Evolutionary conservation across 2,888 invertebrate genomes (phyloP), one percentile per base, ranked within the genome.

Genomic region (Eumerus sabulonum): DNA sequence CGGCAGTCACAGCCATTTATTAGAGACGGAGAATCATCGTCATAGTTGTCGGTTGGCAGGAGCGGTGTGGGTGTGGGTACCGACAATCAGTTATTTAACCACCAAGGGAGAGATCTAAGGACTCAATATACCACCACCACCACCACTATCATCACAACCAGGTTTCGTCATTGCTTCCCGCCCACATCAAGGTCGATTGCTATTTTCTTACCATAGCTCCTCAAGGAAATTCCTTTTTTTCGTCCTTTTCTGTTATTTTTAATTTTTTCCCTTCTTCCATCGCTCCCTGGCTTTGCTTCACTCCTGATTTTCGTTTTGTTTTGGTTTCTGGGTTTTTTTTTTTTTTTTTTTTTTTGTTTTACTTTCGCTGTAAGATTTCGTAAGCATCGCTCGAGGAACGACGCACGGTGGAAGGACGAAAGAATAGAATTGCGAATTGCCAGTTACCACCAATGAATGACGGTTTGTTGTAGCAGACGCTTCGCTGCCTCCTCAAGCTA

Each of bases 51-150:
- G 72, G 72, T 66, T 47, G 63, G 45, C 27, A 9, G 13, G n/a
- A 16, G 7, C 27, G 27, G 27, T 27, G 27, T 27, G 27, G n/a
- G n/a, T 27, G 7, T 27, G 7, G 3, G 19, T n/a, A 27, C 44
- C 72, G 73, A 73, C 79, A 74, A 79, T 79, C 79, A 79, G 79
- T 79, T 79, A 79, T 79, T 79, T 73, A 74, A 79, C 79, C 79
- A 74, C 79, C 54, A 53, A 50, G 79, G 63, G 63, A 47, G 68
- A 63, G 57, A 73, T 79, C 67, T 54, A 53, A 70, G 59, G 73
- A 79, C 64, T 73, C 73, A 73, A 79, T 79, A 73, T 74, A 7
- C 27, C 27, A 73, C 72, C 56, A 44, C 51, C 51, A 27, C 62
- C 48, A 27, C 54, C 63, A 19, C 9, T 9, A 14, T n/a, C 35